Conservation (phyloP, 2,797 vertebrate species). For the Poeciliopsis turneri region DNA sequence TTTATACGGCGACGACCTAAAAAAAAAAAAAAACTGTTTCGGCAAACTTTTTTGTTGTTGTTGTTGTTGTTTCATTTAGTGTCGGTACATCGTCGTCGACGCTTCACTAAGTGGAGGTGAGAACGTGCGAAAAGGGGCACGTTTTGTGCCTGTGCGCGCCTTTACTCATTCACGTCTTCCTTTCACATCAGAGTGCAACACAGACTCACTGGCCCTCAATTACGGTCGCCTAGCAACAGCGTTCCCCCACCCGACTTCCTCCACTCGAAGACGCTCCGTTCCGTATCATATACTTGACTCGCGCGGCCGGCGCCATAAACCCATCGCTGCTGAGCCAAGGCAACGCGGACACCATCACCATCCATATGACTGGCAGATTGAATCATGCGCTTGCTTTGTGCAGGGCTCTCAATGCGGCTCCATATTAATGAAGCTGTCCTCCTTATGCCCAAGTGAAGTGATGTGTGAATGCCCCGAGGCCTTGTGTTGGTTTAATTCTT, state of each 20-base stretch:
- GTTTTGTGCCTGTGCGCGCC: conserved; percentile 7
- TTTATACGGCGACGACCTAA: neutral
- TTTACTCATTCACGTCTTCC: conserved; percentile 31
- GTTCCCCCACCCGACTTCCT: conserved; percentile 17
- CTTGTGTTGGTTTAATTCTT: neutral
- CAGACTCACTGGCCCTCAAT: conserved; percentile 27
- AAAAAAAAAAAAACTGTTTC: neutral
- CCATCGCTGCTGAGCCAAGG: conserved; percentile 27
- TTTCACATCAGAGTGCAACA: conserved; percentile 29
- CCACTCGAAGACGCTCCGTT: conserved; percentile 31
- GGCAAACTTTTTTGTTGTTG: neutral
- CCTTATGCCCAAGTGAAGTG: neutral
- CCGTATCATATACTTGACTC: conserved; percentile 24
- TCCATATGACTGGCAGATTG: neutral
- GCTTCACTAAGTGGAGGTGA: neutral
- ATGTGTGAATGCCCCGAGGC: neutral
- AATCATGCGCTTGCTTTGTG: neutral
- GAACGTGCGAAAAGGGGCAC: neutral
- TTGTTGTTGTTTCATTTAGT: too few species aligned
- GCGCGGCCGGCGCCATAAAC: conserved; percentile 7
- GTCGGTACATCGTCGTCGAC: too few species aligned
- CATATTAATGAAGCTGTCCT: neutral
- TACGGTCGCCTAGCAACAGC: conserved; percentile 54
- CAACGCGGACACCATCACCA: too few species aligned
- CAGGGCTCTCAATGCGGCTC: neutral